Conservation (phyloP, 2,888 invertebrate genomes). For the Hypsopygia costalis region DNA sequence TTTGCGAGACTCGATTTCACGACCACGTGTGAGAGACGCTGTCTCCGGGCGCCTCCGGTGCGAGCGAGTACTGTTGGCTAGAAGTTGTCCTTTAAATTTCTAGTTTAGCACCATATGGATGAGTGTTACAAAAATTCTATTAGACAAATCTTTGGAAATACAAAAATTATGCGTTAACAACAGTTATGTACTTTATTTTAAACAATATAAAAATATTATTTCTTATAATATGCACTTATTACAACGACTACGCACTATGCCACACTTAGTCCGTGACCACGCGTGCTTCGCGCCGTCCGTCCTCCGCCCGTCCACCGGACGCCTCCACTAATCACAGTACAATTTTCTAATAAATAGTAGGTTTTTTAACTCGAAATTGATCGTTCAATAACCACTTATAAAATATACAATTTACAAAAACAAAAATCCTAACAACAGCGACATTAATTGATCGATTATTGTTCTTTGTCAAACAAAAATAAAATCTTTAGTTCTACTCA, state of each 20-base stretch:
- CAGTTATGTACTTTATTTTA: slow-evolving; percentile 73
- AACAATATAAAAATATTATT: slow-evolving; percentile 75
- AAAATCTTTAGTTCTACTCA: slow-evolving; percentile 50
- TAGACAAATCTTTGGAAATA: slow-evolving; percentile 55
- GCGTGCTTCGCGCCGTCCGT: slow-evolving; percentile 17
- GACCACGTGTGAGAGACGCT: not conserved
- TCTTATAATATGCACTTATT: slow-evolving; percentile 61
- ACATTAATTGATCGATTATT: slow-evolving; percentile 51
- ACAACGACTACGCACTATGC: slow-evolving; percentile 37
- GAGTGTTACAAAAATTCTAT: slow-evolving; percentile 45
- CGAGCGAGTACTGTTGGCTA: slow-evolving; percentile 20
- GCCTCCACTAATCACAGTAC: slow-evolving; percentile 61
- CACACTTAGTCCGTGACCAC: slow-evolving; percentile 19
- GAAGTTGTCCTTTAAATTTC: slow-evolving; percentile 26
- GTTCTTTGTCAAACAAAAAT: slow-evolving; percentile 48
- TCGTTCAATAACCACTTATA: slow-evolving; percentile 63
- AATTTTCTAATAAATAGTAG: slow-evolving; percentile 66
- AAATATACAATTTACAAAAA: slow-evolving; percentile 70
- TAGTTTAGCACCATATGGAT: slow-evolving; percentile 71
- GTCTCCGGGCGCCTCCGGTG: slow-evolving; percentile 17
- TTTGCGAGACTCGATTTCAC: too few species aligned
- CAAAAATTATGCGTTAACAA: slow-evolving; percentile 62
- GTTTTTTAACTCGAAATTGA: slow-evolving; percentile 56
- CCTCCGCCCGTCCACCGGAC: slow-evolving; percentile 24
- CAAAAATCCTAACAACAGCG: slow-evolving; percentile 54